Conservation (phyloP, 2,888 invertebrate genomes). For the Pristionchus fissidentatus region DNA sequence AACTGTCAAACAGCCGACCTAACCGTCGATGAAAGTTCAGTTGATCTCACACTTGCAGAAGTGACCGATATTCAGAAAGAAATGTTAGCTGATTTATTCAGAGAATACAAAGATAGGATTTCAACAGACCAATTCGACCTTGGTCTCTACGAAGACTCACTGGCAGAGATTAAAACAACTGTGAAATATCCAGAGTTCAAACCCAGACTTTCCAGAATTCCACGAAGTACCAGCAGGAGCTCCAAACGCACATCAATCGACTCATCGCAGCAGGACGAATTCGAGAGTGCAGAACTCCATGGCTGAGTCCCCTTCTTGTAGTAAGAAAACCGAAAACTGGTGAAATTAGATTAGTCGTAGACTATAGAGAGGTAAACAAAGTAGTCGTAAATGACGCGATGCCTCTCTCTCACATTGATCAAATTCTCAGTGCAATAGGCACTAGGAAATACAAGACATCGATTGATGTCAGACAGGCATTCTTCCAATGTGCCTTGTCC, state of each 20-base stretch:
- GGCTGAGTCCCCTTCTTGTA: neutral
- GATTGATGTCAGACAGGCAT: neutral
- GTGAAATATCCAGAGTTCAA: neutral
- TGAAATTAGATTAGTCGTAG: neutral
- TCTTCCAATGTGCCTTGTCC: too few relatives aligned
- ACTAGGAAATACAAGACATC: neutral
- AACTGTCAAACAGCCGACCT: neutral
- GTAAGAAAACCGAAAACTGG: neutral
- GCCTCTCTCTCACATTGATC: neutral
- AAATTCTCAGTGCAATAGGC: neutral
- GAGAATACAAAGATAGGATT: neutral
- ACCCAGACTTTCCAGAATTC: neutral
- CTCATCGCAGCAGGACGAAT: neutral
- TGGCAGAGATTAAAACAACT: neutral
- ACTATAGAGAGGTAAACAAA: neutral
- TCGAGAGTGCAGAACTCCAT: neutral
- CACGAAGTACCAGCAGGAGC: neutral
- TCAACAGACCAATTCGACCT: slow-evolving; percentile 7
- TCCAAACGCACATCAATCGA: neutral
- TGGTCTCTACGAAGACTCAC: neutral
- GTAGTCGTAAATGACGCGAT: neutral
- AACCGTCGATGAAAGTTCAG: neutral
- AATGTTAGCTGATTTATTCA: neutral
- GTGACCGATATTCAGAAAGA: neutral
- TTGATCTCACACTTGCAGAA: neutral